These are phyloP conservation scores for Grammomys dolichurus DNA, from an alignment of 2,113 vertebrate genomes.

Conservation along the genomic window DNA sequence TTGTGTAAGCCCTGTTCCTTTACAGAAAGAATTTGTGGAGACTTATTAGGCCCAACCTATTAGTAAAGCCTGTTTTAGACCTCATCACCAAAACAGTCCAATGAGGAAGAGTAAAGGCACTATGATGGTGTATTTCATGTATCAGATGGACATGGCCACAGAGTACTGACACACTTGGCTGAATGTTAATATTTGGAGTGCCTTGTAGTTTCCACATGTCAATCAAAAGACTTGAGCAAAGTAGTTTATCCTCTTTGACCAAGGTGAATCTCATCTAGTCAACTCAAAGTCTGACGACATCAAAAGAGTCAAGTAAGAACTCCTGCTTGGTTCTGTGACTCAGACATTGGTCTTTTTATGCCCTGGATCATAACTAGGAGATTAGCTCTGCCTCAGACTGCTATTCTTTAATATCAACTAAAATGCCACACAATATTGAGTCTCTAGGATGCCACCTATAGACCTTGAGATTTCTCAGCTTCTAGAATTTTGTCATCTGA, in stretches of 20 bases:
- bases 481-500: neutral
- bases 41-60: neutral
- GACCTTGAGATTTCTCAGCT: neutral
- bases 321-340: neutral
- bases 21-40: neutral
- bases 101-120: neutral
- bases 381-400: too few relatives aligned
- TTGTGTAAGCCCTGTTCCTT: neutral
- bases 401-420: neutral
- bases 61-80: neutral
- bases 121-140: neutral
- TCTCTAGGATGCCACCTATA: neutral
- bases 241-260: fast-evolving
- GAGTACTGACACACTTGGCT: neutral
- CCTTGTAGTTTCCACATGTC: neutral
- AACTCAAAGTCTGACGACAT: neutral
- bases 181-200: neutral
- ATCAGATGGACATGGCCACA: neutral
- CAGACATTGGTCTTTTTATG: too few relatives aligned
- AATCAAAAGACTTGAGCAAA: too few relatives aligned
- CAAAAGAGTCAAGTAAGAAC: too few relatives aligned
- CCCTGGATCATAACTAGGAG: neutral
- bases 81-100: neutral
- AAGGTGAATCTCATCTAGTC: too few relatives aligned
- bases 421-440: neutral